Conservation (phyloP, 2,888 invertebrate species). For the Cancer borealis region DNA sequence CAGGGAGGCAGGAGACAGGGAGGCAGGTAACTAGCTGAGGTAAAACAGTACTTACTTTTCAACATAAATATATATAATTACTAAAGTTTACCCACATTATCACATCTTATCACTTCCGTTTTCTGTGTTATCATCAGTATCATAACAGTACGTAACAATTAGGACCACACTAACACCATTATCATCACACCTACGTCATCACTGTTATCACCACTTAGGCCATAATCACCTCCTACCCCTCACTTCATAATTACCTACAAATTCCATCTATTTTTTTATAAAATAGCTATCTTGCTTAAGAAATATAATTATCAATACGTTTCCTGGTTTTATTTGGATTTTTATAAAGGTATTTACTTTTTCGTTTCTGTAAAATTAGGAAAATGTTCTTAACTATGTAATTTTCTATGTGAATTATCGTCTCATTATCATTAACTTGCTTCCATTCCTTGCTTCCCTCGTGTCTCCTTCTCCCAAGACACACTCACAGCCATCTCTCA, state of each 20-base stretch:
- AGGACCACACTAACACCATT: not conserved
- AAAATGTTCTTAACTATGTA: not conserved
- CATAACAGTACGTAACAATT: not conserved
- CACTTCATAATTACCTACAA: not conserved
- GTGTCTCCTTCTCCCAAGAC: not conserved
- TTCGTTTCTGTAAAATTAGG: too few species aligned
- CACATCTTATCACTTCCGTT: slow-evolving; percentile 10
- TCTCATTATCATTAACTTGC: not conserved
- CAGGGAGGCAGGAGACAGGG: not conserved
- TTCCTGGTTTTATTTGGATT: not conserved
- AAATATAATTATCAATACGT: not conserved
- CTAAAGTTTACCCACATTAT: not conserved
- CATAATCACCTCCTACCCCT: not conserved
- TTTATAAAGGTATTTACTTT: not conserved
- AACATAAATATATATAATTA: not conserved
- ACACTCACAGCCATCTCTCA: not conserved
- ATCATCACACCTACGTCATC: not conserved
- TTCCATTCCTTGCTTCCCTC: not conserved
- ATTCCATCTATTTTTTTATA: not conserved
- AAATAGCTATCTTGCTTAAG: not conserved
- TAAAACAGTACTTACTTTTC: not conserved
- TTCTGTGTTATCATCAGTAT: slow-evolving; percentile 10
- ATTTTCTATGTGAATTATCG: not conserved
- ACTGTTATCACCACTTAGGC: not conserved
- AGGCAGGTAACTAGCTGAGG: not conserved